Evolutionary conservation across 30 jellyfish, hydroid and myxozoan genomes (phyloP), one percentile per base, ranked within the genome.

Genomic region (Catostylus mosaicus): DNA sequence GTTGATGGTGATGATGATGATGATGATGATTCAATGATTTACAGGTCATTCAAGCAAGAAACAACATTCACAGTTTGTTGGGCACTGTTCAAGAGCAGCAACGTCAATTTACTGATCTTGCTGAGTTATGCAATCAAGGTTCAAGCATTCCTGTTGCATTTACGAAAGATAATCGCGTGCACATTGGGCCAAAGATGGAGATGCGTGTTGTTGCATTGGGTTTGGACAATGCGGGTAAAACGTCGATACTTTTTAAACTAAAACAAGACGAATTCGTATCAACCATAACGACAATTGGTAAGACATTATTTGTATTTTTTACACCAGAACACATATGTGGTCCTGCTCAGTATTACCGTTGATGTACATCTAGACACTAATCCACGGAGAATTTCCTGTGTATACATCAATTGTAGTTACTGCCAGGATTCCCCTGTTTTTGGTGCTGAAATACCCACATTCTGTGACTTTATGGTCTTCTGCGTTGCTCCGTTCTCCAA

Each of bases 151-250:
- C 98, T 7, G 85, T 93, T 6, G 96, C 97, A 1, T 93, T 93
- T 50, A 93, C 98, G 1, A 93, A 93, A 84, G 98, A 93, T 78
- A 93, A 93, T 78, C 93, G 98, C 62, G 98, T 93, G 71, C 98
- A 93, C 86, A 87, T 93, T 22, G 98, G 98, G 33, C 98, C 97
- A 45, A 93, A 93, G 77, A 82, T 93, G 97, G 98, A 93, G 59
- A 93, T 93, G 98, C 54, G 98, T 34, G 97, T 93, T 43, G 96
- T 93, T 12, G 98, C 98, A 18, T 69, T 93, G 63, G 98, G 98
- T 9, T 76, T 93, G 83, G 98, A 93, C 78, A 93, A 93, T 48
- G 98, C 96, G 10, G 98, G 98, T 31, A 93, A 93, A 70, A 93
- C 98, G 6, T 93, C 98, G n/a, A 93, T 93, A 52, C 54, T 93